A percentile compares a stretch with the other conserved stretches of the same genome.
Conservation (phyloP, 2,888 invertebrate species). For the Meteorus colon region DNA sequence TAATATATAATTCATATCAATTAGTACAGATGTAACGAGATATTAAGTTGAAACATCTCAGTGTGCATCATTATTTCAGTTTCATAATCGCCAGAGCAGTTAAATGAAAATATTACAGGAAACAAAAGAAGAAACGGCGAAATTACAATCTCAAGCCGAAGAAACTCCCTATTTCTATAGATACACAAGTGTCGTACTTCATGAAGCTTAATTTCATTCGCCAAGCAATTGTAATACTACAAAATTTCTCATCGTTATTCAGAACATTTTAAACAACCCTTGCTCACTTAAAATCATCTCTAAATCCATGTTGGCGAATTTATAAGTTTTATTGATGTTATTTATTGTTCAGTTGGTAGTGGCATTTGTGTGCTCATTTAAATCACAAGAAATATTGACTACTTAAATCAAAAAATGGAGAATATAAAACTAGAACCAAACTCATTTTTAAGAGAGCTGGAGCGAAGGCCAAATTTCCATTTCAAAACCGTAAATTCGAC, state of each 20-base stretch:
- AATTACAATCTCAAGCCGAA: background rate
- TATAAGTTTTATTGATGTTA: conserved; percentile 6
- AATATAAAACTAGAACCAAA: conserved; percentile 19
- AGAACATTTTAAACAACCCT: conserved; percentile 20
- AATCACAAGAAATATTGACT: conserved; percentile 4
- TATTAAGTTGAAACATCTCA: background rate
- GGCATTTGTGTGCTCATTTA: background rate
- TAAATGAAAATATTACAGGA: background rate
- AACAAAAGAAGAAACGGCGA: background rate
- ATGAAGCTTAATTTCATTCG: conserved; percentile 38
- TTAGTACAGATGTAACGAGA: background rate
- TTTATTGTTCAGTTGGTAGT: conserved; percentile 10
- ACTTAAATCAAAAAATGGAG: conserved; percentile 20
- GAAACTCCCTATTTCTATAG: background rate
- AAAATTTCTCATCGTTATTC: conserved; percentile 35
- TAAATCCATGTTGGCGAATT: conserved; percentile 11
- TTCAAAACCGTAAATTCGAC: conserved; percentile 51
- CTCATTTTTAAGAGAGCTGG: conserved; percentile 28
- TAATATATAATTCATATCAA: background rate
- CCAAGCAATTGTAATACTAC: conserved; percentile 11
- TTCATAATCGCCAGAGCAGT: background rate
- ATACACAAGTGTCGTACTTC: conserved; percentile 28
- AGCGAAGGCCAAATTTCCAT: conserved; percentile 50
- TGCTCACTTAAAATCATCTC: background rate
- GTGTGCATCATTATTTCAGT: background rate